Evolutionary conservation across 1,140 invertebrate species (phyloP), one percentile per base, ranked within the genome.

Genomic region (Cyphomyrmex costatus): DNA sequence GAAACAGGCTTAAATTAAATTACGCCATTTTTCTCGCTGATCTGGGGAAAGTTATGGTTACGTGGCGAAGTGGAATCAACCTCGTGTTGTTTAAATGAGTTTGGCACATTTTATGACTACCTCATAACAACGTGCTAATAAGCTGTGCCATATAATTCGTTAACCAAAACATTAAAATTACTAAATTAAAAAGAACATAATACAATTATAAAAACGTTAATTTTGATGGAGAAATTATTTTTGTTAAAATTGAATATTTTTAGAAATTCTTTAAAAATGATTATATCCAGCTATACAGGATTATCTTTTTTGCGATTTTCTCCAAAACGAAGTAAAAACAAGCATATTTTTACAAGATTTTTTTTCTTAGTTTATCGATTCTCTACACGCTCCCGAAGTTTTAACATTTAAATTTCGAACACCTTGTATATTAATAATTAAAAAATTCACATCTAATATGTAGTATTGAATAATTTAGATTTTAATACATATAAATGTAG

Each of bases 71-170:
- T 56, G 63, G 63, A 58, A 70, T 80, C 63, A 14, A 27, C 21
- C 21, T 33, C 33, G 51, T 56, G 78, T 80, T 70, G 70, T 80
- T 80, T 70, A 70, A 80, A 80, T 80, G 78, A 80, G 65, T 80
- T 80, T 80, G 49, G 58, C 51, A 80, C 49, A 66, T 80, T 80
- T 56, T 56, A 70, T 33, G 30, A 80, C 63, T n/a, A 21, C 21
- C 14, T 27, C 49, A 24, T 56, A 70, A 68, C 24, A 58, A 70
- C 51, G 30, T n/a, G 63, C 19, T 36, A 70, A 70, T 80, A 70
- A 70, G 14, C 42, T 49, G 63, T 24, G 49, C 4, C 8, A 8
- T 21, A 42, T 80, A 53, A 49, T 16, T 66, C 21, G 14, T 27
- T 53, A 36, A 68, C 21, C 12, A 3, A 21, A 36, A 12, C 7